Evolutionary conservation across 2,797 vertebrate species (phyloP), one percentile per base, ranked within the genome.

Genomic region (Spatula clypeata): DNA sequence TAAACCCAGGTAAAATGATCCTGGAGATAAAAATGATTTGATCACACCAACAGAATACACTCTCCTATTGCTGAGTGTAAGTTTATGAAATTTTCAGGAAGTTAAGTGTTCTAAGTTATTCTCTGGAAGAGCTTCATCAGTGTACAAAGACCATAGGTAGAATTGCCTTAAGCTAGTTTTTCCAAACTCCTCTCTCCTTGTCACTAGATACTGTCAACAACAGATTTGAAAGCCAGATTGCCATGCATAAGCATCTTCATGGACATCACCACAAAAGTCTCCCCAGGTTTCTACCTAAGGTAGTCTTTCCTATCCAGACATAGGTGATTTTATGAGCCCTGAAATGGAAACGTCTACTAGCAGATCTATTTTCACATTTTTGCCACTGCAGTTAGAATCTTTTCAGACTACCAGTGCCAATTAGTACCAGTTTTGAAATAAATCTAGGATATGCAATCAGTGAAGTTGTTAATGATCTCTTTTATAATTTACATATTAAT

Each of bases 401-500:
- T 91, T 84, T 79, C 36, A 88, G 19, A 53, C 8, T 90, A 44
- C 4, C 13, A 67, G 6, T 62, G 32, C 23, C 40, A 89, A 77
- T 26, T 64, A 81, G 36, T 71, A 84, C 17, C 17, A 89, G 21
- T 66, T 77, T 61, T 74, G 66, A 20, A 83, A 40, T 79, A 79
- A 69, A 91, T 42, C 2, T 2, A 58, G 49, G 82, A 65, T 54
- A 73, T 13, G 55, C 24, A 81, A 62, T 67, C 26, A 80, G 42
- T 64, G 49, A 90, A 87, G 88, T 49, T 92, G 27, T 55, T 87
- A 89, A 65, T 27, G 11, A 89, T 87, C 13, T 84, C 26, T 73
- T 65, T 72, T 81, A 44, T 40, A 45, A 74, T 89, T 87, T 91
- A 51, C 47, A 44, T 90, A 79, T 82, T 86, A 88, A 87, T 91